These are phyloP conservation scores for Saccostrea echinata DNA, from an alignment of 1,140 invertebrate species.

Conservation along the genomic window DNA sequence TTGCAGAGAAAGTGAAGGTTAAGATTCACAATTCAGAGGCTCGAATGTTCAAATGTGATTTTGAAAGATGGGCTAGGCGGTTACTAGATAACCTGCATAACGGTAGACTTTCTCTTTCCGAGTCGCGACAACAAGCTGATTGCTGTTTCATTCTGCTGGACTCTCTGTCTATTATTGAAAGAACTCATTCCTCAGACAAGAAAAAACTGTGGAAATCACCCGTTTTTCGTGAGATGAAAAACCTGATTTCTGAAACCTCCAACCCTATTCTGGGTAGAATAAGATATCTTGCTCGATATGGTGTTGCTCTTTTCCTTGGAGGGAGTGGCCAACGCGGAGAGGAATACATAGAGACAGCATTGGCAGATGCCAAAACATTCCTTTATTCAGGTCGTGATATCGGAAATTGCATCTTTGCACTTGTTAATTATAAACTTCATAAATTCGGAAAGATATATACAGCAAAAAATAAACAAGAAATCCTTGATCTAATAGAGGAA, in stretches of 20 bases:
- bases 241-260: conserved; percentile 43
- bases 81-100: neutral
- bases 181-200: conserved; percentile 18
- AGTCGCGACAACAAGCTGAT: neutral
- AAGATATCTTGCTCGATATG: conserved; percentile 15
- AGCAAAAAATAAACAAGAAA: conserved; percentile 9
- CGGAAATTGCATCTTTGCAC: conserved; percentile 46
- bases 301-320: conserved; percentile 35
- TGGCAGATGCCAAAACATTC: conserved; percentile 25
- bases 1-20: neutral
- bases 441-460: neutral
- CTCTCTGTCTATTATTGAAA: conserved; percentile 9
- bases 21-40: conserved; percentile 17
- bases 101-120: neutral
- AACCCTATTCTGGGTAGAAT: conserved; percentile 37
- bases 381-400: conserved; percentile 3
- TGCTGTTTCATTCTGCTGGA: conserved; percentile 44
- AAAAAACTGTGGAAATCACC: neutral
- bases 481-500: conserved; percentile 21
- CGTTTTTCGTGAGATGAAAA: conserved; percentile 30
- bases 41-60: neutral
- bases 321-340: neutral
- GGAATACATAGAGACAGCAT: conserved; percentile 15
- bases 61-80: neutral
- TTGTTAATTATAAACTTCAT: conserved; percentile 41